Conservation (phyloP, 2,113 vertebrate genomes). For the Proterorhinus semilunaris region DNA sequence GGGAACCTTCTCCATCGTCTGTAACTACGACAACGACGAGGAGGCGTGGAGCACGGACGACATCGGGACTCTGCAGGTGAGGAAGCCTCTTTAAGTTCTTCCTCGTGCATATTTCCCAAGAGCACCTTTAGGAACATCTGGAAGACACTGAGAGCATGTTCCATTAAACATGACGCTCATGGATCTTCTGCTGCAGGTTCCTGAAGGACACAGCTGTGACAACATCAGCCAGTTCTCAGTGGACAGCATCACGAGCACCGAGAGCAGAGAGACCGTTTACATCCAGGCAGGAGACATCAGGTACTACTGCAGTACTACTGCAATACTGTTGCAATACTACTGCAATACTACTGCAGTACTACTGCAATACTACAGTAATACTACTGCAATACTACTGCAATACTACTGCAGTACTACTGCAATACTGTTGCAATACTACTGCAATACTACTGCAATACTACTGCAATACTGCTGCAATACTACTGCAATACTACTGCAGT, state of each 20-base stretch:
- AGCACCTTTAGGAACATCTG: too few relatives aligned
- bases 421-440: too few relatives aligned
- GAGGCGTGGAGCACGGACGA: slow-evolving; percentile 96
- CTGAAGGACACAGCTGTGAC: slow-evolving; percentile 91
- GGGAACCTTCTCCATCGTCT: slow-evolving; percentile 87
- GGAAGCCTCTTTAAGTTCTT: too few relatives aligned
- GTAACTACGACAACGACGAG: slow-evolving; percentile 94
- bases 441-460: too few relatives aligned
- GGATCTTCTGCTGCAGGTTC: slow-evolving; percentile 60
- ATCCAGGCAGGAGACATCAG: slow-evolving; percentile 93
- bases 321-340: not conserved
- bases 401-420: too few relatives aligned
- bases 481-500: too few relatives aligned
- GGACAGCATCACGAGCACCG: slow-evolving; percentile 96
- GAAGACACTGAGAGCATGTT: too few relatives aligned
- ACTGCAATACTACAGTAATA: not conserved
- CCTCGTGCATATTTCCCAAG: slow-evolving; percentile 52
- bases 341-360: not conserved
- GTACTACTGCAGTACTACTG: not conserved
- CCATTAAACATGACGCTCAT: too few relatives aligned
- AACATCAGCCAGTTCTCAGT: slow-evolving; percentile 98
- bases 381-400: too few relatives aligned
- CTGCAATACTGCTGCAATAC: too few relatives aligned
- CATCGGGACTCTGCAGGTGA: slow-evolving; percentile 91
- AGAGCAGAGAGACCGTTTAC: slow-evolving; percentile 92